Conservation (phyloP, 2,113 vertebrate species). For the Platysteira castanea region DNA sequence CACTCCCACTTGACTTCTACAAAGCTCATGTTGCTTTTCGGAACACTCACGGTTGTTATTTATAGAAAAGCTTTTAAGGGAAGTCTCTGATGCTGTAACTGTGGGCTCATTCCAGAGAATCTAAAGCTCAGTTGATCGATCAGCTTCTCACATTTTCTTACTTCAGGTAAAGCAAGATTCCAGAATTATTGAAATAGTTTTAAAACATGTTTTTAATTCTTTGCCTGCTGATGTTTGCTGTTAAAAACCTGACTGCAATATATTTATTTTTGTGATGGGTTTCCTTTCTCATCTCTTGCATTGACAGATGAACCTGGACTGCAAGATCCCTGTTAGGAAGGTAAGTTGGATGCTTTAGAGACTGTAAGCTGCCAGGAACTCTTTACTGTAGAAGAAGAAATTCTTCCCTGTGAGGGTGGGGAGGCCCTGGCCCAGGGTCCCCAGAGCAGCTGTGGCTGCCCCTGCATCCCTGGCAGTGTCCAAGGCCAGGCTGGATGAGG, state of each 20-base stretch:
- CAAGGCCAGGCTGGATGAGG: fast-evolving
- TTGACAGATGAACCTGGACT: conserved; percentile 79
- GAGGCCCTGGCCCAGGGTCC: background rate
- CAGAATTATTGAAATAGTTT: background rate
- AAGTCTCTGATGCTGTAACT: background rate
- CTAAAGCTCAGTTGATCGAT: background rate
- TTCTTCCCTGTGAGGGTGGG: background rate
- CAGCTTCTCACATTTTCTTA: background rate
- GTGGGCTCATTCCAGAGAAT: background rate
- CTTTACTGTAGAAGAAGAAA: background rate
- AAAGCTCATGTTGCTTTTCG: background rate
- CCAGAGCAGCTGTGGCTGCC: background rate
- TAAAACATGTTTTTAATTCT: background rate
- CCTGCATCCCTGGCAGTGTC: background rate
- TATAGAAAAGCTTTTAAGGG: conserved; percentile 5
- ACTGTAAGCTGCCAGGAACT: conserved; percentile 66
- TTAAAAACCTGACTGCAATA: background rate
- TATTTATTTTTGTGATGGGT: background rate
- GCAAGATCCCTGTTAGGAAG: conserved; percentile 81
- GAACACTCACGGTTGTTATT: background rate
- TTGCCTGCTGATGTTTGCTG: background rate
- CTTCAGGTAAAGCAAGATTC: background rate
- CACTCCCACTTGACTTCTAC: background rate
- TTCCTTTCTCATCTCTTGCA: background rate
- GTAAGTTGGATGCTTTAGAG: conserved; percentile 68